Conservation (phyloP, 2,797 vertebrate genomes). For the Holocentrus rufus region DNA sequence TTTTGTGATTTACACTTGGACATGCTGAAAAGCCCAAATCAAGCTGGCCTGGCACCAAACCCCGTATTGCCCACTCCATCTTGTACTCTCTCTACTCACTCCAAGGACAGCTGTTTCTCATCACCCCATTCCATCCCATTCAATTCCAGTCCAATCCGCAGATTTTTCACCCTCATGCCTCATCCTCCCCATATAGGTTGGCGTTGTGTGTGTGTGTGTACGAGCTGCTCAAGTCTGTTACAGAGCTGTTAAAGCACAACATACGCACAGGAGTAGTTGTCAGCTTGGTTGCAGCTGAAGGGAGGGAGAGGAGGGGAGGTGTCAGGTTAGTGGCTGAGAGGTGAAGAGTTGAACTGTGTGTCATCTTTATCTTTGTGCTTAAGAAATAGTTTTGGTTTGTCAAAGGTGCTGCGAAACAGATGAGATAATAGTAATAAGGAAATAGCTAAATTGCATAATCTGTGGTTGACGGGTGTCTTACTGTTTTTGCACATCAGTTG, state of each 20-base stretch:
- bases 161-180: slow-evolving; percentile 8
- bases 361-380: slow-evolving; percentile 1
- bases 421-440: neutral
- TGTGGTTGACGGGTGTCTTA: neutral
- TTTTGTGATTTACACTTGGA: slow-evolving; percentile 40
- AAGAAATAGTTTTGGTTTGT: slow-evolving; percentile 7
- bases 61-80: neutral
- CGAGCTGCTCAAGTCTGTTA: neutral
- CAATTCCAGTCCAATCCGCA: slow-evolving; percentile 18
- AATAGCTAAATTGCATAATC: neutral
- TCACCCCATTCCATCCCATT: neutral
- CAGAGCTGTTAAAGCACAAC: slow-evolving; percentile 15
- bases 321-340: slow-evolving; percentile 13
- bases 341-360: slow-evolving; percentile 13
- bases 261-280: slow-evolving; percentile 17
- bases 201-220: neutral
- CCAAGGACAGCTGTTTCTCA: slow-evolving; percentile 25
- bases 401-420: neutral
- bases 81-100: neutral
- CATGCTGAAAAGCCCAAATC: slow-evolving; percentile 36
- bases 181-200: neutral
- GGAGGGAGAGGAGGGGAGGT: slow-evolving; percentile 4
- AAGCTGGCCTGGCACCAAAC: slow-evolving; percentile 8
- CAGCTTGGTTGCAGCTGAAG: slow-evolving; percentile 4
- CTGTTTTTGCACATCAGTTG: neutral